phyloP scores from a whole-genome alignment of 2,797 vertebrate genomes.

The Parauchenoglanis punctatus region DNA sequence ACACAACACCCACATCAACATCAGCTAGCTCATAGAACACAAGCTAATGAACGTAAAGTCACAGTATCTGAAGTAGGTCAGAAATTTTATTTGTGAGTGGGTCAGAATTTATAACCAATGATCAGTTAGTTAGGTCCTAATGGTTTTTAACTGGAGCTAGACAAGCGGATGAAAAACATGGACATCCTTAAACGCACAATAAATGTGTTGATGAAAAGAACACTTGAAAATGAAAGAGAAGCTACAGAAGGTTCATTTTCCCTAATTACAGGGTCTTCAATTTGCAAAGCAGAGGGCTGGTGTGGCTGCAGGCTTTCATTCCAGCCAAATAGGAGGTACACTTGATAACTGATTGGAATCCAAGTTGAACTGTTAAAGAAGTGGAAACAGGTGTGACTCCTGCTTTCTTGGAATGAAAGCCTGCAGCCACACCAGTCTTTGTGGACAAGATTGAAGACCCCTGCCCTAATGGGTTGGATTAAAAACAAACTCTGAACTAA shows the following conservation, averaged over 20 bases:
- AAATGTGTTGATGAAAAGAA: not conserved
- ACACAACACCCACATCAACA: not conserved
- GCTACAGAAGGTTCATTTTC: not conserved
- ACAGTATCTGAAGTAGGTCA: not conserved
- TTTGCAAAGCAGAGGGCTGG: not conserved
- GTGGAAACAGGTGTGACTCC: slow-evolving; percentile 7
- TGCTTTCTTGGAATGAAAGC: not conserved
- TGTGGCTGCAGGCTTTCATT: slow-evolving; percentile 2
- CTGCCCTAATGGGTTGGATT: not conserved
- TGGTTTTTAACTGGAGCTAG: not conserved
- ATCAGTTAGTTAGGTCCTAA: not conserved
- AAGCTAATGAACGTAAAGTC: not conserved
- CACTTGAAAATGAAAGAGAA: not conserved
- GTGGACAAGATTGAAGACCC: not conserved
- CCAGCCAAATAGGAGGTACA: slow-evolving; percentile 6
- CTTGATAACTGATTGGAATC: not conserved
- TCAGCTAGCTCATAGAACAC: not conserved
- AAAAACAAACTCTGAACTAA: not conserved
- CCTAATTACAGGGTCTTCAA: not conserved
- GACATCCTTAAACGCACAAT: not conserved
- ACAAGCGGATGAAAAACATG: not conserved
- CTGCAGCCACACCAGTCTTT: not conserved
- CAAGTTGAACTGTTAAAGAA: not conserved
- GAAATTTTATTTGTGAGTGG: not conserved
- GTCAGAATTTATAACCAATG: not conserved